phyloP scores from a whole-genome alignment of 2,888 invertebrate genomes.

The Drepana falcataria region DNA sequence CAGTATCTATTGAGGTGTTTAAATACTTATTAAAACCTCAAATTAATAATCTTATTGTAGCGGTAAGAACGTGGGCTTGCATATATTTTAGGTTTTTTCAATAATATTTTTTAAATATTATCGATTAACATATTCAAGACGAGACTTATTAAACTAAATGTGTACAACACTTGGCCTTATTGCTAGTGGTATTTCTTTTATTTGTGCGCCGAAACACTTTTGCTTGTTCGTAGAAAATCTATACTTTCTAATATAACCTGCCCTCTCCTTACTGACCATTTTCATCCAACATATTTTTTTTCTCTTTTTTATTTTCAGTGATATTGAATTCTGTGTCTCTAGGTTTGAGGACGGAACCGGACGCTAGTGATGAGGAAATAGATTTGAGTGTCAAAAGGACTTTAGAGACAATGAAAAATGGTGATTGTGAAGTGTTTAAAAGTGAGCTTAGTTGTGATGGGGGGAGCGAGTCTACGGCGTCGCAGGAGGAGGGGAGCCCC shows the following conservation, averaged over 20 bases:
- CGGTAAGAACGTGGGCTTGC: too few species aligned
- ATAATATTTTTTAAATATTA: too few species aligned
- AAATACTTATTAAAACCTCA: too few species aligned
- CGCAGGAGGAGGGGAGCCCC: conserved; percentile 50
- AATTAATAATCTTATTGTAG: too few species aligned
- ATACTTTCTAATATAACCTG: neutral
- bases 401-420: conserved; percentile 73
- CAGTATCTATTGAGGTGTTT: too few species aligned
- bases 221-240: too few species aligned
- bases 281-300: conserved; percentile 35
- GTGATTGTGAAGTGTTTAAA: conserved; percentile 71
- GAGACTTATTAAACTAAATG: too few species aligned
- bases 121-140: too few species aligned
- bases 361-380: conserved; percentile 73
- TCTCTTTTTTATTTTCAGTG: conserved; percentile 73
- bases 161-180: too few species aligned
- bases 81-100: too few species aligned
- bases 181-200: too few species aligned
- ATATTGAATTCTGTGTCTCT: conserved; percentile 76
- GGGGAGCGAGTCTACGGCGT: conserved; percentile 56
- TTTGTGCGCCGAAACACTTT: too few species aligned
- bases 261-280: conserved; percentile 9
- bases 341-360: conserved; percentile 76
- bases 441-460: conserved; percentile 58
- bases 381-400: conserved; percentile 73